These are phyloP conservation scores for Dorcus hopei DNA, from an alignment of 2,888 invertebrate genomes.

Conservation along the genomic window DNA sequence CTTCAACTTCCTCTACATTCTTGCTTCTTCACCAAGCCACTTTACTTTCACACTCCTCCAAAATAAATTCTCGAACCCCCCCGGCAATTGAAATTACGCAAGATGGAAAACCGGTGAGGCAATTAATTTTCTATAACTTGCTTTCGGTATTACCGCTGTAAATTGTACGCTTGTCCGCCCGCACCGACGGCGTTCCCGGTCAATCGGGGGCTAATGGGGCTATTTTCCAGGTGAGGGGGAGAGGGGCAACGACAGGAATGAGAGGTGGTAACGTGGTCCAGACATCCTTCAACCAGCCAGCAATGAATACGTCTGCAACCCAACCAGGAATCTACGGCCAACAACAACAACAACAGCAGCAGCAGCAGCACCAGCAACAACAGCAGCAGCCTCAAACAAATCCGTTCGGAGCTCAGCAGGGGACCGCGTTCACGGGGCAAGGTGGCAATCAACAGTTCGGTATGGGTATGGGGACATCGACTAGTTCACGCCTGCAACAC, in stretches of 20 bases:
- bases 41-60: too few species aligned
- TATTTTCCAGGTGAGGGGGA: slow-evolving; percentile 57
- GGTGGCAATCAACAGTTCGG: slow-evolving; percentile 44
- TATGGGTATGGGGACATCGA: slow-evolving; percentile 23
- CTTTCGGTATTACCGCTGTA: too few species aligned
- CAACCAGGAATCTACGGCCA: slow-evolving; percentile 17
- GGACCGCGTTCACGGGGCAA: slow-evolving; percentile 24
- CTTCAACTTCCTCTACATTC: too few species aligned
- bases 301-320: slow-evolving; percentile 17
- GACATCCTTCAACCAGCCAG: slow-evolving; percentile 28
- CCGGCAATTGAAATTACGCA: too few species aligned
- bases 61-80: too few species aligned
- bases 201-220: too few species aligned
- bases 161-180: too few species aligned
- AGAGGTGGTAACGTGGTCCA: slow-evolving; percentile 50
- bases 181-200: too few species aligned
- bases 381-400: slow-evolving; percentile 18
- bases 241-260: slow-evolving; percentile 56
- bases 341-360: slow-evolving; percentile 13
- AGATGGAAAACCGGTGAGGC: too few species aligned
- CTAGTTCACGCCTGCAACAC: slow-evolving; percentile 38
- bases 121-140: too few species aligned
- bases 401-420: slow-evolving; percentile 3
- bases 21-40: too few species aligned
- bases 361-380: slow-evolving; percentile 24